Evolutionary conservation across 2,113 vertebrate genomes (phyloP), one percentile per base, ranked within the genome.

Genomic region (Crotalus helleri): DNA sequence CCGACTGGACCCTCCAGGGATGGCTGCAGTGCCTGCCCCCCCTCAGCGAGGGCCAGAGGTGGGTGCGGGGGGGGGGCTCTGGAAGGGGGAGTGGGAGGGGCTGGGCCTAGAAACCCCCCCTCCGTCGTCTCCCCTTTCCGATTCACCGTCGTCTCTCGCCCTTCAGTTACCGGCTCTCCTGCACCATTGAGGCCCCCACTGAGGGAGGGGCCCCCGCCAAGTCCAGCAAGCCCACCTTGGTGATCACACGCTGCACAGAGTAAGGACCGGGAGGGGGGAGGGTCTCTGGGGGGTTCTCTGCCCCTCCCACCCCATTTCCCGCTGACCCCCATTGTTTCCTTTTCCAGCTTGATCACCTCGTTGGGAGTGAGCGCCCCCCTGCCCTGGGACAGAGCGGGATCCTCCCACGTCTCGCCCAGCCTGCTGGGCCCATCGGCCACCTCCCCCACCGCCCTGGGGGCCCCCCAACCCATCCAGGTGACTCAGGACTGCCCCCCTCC

Each of bases 181-280:
- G 98, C 95, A 97, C 98, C 81, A 98, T 99, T 6, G 98, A 99
- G 95, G 97, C 97, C 0, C 97, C 53, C 69, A n/a, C 98, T 97
- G 69, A 93, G n/a, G 69, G 23, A 12, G 55, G 87, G 59, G 97
- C 98, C 23, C 96, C 97, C 3, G 90, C 92, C 0, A 96, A 98
- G 33, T 91, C 94, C 51, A 69, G 95, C 23, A 97, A 98, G 69
- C 99, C 99, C 0, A 97, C 98, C 0, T 96, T 99, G 92, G 96
- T 99, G 94, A 97, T 99, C 97, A 98, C 98, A 0, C 98, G 98
- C 94, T 99, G 98, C 95, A 96, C 98, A 90, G 98, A 98, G 98
- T 99, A 95, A 98, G 98, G 39, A 53, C 1, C 1, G 10, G 23
- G 46, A 24, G 29, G 23, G 98, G 98, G 98, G 98, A 98, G 8